Conservation (phyloP, 2,113 vertebrate species). For the Gnathonemus longibarbis region DNA sequence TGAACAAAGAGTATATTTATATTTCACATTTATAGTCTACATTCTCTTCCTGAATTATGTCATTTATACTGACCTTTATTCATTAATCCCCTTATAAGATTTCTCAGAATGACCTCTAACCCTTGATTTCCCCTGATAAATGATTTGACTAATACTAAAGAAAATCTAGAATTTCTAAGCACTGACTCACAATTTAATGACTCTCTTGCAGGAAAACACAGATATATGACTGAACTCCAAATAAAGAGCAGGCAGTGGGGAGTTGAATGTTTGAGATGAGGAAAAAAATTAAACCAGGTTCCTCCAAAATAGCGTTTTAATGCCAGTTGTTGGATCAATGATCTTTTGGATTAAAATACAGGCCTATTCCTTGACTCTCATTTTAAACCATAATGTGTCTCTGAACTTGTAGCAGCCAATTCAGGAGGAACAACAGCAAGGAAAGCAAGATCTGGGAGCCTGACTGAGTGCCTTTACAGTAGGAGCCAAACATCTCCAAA, state of each 20-base stretch:
- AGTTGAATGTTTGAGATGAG: neutral
- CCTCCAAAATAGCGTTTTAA: neutral
- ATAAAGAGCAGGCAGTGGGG: neutral
- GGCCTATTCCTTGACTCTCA: neutral
- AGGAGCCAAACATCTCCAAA: neutral
- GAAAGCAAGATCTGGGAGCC: neutral
- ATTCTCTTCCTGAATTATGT: neutral
- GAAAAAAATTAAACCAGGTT: neutral
- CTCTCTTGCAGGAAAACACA: neutral
- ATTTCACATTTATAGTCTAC: neutral
- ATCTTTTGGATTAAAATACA: neutral
- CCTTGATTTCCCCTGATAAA: neutral
- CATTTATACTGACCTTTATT: neutral
- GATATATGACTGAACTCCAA: neutral
- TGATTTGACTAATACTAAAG: neutral
- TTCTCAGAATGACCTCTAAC: neutral
- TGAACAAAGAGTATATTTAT: neutral
- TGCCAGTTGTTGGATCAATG: neutral
- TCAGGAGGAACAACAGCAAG: neutral
- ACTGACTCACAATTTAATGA: slow-evolving; percentile 17
- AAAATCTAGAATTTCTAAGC: neutral
- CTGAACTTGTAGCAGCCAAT: neutral
- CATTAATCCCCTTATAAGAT: slow-evolving; percentile 3
- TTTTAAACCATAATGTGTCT: neutral
- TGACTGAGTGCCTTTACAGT: neutral